Evolutionary conservation across 2,797 vertebrate genomes (phyloP).

Genomic region (Alfaro cultratus): DNA sequence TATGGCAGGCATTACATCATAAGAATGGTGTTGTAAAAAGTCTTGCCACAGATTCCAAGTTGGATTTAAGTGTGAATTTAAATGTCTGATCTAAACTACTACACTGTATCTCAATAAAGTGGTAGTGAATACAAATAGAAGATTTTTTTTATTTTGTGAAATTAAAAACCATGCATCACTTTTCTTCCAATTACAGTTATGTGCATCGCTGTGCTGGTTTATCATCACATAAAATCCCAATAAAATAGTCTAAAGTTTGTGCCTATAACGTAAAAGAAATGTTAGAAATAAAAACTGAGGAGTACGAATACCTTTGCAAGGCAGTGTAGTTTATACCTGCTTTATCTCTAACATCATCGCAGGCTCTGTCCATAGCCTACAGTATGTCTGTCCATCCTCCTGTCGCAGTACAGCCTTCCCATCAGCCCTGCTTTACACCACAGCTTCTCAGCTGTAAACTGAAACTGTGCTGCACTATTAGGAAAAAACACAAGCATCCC

Average conservation of each 20-base stretch:
- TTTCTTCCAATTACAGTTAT: neutral
- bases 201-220: too few relatives aligned
- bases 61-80: neutral
- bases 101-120: neutral
- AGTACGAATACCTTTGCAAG: conserved; percentile 4
- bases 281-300: neutral
- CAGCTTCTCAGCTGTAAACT: conserved; percentile 47
- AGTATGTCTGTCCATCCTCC: conserved; percentile 28
- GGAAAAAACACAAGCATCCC: conserved; percentile 54
- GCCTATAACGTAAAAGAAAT: neutral
- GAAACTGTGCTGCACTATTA: conserved; percentile 65
- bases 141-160: neutral
- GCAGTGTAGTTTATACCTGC: neutral
- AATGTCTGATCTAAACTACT: neutral
- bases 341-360: neutral
- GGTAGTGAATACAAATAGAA: too few relatives aligned
- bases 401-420: conserved; percentile 30
- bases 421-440: conserved; percentile 27
- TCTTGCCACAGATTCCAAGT: neutral
- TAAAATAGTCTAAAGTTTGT: neutral
- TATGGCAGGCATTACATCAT: neutral
- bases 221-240: neutral
- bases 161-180: neutral
- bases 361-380: neutral
- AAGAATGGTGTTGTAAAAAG: neutral